A percentile compares a stretch with the other conserved stretches of the same genome.
phyloP scores from a whole-genome alignment of 2,797 vertebrate genomes.

The Tinamus major region DNA sequence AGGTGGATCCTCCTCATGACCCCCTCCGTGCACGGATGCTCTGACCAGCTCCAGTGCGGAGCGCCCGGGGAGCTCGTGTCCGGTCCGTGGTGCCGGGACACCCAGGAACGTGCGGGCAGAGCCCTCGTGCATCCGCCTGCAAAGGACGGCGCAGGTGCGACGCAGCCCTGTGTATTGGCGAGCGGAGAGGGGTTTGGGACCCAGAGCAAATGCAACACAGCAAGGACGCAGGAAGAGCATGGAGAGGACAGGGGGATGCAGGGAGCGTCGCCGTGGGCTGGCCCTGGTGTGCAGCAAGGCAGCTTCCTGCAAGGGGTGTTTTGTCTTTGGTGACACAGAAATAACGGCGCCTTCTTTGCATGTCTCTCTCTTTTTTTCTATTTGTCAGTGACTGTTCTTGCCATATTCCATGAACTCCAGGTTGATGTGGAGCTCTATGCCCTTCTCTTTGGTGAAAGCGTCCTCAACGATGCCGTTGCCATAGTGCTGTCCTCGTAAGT shows the following conservation, averaged over 20 bases:
- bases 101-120: not conserved
- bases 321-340: not conserved
- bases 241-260: not conserved
- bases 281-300: not conserved
- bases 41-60: rapidly evolving
- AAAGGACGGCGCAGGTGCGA: not conserved
- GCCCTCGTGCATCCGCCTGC: not conserved
- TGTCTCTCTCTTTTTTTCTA: slow-evolving; percentile 72
- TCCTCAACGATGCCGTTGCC: slow-evolving; percentile 97
- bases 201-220: not conserved
- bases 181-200: not conserved
- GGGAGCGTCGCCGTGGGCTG: rapidly evolving
- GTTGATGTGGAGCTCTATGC: slow-evolving; percentile 97
- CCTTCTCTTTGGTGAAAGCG: slow-evolving; percentile 95
- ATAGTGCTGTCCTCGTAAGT: slow-evolving; percentile 97
- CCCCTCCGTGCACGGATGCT: not conserved
- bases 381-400: slow-evolving; percentile 93
- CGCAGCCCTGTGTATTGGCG: not conserved
- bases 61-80: not conserved
- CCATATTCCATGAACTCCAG: slow-evolving; percentile 97
- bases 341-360: slow-evolving; percentile 34
- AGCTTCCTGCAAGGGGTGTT: not conserved
- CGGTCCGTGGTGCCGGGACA: not conserved
- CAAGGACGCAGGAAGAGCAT: not conserved
- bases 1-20: not conserved